Percentiles rank a stretch among this genome's conserved stretches.
phyloP scores from a whole-genome alignment of 2,797 vertebrate species.

The Dicrostonyx torquatus region DNA sequence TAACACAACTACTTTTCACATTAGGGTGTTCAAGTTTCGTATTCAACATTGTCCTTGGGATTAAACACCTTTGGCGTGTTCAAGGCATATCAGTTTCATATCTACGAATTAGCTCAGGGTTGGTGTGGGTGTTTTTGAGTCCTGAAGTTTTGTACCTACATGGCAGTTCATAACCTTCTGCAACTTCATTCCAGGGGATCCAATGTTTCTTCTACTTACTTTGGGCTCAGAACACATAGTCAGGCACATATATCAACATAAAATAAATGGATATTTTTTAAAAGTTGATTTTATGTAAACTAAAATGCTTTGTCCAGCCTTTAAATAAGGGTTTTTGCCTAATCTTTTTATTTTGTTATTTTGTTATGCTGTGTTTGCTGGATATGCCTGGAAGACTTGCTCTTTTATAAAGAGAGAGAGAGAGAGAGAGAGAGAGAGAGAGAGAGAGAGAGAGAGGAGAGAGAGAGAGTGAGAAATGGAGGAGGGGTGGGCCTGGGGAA shows the following conservation, averaged over 20 bases:
- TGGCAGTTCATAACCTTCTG: neutral
- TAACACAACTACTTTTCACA: constrained; percentile 3
- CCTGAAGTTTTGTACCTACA: neutral
- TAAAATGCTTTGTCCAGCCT: neutral
- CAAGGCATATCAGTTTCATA: neutral
- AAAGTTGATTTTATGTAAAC: neutral
- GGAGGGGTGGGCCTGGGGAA: neutral
- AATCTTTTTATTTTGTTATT: neutral
- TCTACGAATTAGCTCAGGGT: constrained; percentile 4
- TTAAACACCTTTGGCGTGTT: neutral
- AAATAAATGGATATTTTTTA: neutral
- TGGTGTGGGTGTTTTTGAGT: constrained; percentile 40
- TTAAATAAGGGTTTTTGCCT: neutral
- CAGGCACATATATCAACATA: neutral
- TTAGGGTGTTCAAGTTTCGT: neutral
- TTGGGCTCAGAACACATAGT: neutral
- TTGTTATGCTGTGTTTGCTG: neutral
- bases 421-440: neutral
- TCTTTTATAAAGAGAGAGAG: neutral
- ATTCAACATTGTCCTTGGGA: neutral
- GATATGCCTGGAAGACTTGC: neutral
- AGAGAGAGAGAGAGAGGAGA: neutral
- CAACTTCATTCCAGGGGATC: neutral
- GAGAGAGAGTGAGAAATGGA: neutral
- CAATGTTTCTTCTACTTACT: neutral